phyloP scores from a whole-genome alignment of 2,888 invertebrate species.

The Sinhomidia bicolor region DNA sequence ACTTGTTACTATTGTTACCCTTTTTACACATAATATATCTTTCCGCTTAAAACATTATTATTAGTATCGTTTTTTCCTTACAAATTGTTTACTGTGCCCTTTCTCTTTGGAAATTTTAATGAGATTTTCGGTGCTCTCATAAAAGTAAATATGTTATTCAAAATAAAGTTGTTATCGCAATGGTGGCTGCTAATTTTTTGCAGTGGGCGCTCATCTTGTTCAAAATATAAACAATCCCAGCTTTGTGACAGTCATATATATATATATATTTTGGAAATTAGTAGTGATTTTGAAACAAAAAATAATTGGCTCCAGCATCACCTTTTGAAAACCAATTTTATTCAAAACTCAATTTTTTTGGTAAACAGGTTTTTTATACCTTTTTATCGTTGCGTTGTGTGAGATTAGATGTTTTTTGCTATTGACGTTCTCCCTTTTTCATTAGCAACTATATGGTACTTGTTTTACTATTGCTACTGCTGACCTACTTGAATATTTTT shows the following conservation, averaged over 20 bases:
- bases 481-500: neutral
- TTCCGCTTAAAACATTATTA: neutral
- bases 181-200: neutral
- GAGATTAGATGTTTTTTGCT: slow-evolving; percentile 43
- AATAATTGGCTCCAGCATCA: slow-evolving; percentile 5
- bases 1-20: no score
- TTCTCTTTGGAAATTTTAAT: neutral
- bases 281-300: slow-evolving; percentile 2
- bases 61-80: neutral
- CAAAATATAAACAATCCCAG: neutral
- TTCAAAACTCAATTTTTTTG: neutral
- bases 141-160: neutral
- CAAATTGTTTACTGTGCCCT: neutral
- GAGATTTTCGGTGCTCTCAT: neutral
- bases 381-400: slow-evolving; percentile 43
- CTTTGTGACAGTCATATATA: neutral
- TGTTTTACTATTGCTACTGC: no score
- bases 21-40: neutral
- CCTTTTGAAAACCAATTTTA: no score
- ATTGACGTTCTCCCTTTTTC: neutral
- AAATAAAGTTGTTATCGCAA: no score
- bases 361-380: neutral
- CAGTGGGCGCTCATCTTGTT: neutral
- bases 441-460: neutral
- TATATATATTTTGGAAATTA: slow-evolving; percentile 23